Conservation (phyloP, 2,888 invertebrate genomes). For the Punctoribates punctum region DNA sequence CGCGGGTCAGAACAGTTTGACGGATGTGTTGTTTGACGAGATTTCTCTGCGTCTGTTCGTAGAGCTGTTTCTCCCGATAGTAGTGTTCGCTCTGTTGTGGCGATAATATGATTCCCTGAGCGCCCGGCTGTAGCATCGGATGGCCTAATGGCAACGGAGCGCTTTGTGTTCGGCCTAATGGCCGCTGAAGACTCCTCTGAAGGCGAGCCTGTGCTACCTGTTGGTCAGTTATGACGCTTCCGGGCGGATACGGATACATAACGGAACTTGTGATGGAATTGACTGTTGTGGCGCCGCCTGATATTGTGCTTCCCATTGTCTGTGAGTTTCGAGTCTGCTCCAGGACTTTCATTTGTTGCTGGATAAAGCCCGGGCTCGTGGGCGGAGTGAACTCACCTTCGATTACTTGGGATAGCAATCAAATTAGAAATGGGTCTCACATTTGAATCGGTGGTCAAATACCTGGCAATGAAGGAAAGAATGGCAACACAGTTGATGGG, state of each 20-base stretch:
- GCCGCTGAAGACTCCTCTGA: constrained; percentile 62
- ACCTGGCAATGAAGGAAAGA: constrained; percentile 66
- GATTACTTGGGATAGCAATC: constrained; percentile 51
- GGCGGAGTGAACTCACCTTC: constrained; percentile 57
- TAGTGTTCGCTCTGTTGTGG: constrained; percentile 58
- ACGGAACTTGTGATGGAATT: background rate
- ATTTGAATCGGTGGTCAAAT: background rate
- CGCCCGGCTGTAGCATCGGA: constrained; percentile 64
- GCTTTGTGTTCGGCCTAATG: constrained; percentile 87
- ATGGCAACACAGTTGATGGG: constrained; percentile 57
- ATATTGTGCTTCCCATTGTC: constrained; percentile 24
- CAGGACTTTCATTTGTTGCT: constrained; percentile 60
- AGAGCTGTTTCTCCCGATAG: constrained; percentile 47
- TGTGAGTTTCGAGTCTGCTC: constrained; percentile 54
- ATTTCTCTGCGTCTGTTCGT: constrained; percentile 55
- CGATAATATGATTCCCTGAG: constrained; percentile 50
- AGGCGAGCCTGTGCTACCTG: constrained; percentile 39
- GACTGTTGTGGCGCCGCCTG: background rate
- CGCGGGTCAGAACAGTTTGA: constrained; percentile 78
- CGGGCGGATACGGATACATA: constrained; percentile 40
- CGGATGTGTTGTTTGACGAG: constrained; percentile 74
- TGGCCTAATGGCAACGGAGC: constrained; percentile 85
- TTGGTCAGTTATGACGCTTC: constrained; percentile 59
- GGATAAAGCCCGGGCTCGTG: constrained; percentile 56
- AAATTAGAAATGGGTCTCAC: background rate